A percentile compares a stretch with the other conserved stretches of the same genome.
Conservation (phyloP, 2,888 invertebrate genomes). For the Mythimna vitellina region DNA sequence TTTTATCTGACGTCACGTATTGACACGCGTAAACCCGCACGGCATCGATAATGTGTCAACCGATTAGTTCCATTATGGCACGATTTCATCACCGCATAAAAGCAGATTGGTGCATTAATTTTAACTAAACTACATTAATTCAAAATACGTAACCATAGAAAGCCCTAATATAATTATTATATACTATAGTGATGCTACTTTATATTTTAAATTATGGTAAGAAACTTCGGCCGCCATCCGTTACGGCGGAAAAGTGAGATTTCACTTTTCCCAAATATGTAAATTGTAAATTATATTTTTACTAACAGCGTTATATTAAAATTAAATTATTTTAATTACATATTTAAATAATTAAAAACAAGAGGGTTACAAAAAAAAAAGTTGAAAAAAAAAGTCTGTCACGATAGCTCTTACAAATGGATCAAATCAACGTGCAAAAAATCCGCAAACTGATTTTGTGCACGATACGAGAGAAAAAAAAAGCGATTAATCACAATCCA, state of each 20-base stretch:
- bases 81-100: constrained; percentile 14
- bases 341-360: background rate
- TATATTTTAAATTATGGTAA: constrained; percentile 25
- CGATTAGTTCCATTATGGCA: constrained; percentile 27
- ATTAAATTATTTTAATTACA: too few species aligned
- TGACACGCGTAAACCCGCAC: constrained; percentile 12
- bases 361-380: background rate
- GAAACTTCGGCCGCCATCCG: background rate
- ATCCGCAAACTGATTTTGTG: constrained; percentile 9
- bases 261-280: constrained; percentile 19
- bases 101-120: background rate
- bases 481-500: constrained; percentile 39
- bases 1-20: constrained; percentile 28
- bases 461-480: constrained; percentile 16
- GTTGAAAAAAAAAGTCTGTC: background rate
- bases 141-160: constrained; percentile 9
- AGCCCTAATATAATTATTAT: constrained; percentile 3
- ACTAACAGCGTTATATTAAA: background rate
- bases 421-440: constrained; percentile 24
- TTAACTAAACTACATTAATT: constrained; percentile 4
- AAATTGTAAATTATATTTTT: background rate
- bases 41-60: constrained; percentile 45
- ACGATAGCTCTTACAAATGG: constrained; percentile 2
- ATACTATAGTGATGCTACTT: background rate
- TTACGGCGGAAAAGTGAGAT: background rate